Conservation (phyloP, 2,797 vertebrate genomes). For the Eremophila alpestris region DNA sequence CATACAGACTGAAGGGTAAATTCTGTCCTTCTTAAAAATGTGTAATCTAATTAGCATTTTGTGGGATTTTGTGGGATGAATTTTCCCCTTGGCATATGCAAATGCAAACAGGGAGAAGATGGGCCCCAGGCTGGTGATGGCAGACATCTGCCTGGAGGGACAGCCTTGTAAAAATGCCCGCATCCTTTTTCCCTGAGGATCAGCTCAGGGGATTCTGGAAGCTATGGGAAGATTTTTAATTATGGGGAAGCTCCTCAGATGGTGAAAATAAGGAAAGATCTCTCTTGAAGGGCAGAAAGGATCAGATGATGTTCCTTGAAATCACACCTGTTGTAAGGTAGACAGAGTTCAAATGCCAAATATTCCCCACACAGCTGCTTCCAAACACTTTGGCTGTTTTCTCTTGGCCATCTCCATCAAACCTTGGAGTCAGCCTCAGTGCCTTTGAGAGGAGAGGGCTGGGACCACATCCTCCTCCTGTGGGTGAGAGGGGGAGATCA, state of each 20-base stretch:
- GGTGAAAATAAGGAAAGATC: not conserved
- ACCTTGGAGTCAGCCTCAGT: not conserved
- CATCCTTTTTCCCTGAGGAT: not conserved
- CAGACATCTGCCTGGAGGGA: not conserved
- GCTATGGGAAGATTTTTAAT: not conserved
- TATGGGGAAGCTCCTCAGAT: not conserved
- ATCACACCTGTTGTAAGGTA: not conserved
- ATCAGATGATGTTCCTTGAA: not conserved
- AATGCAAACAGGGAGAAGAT: not conserved
- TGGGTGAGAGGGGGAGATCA: not conserved
- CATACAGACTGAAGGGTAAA: not conserved
- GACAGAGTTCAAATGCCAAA: not conserved
- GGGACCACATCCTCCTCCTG: not conserved
- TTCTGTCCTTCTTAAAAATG: not conserved
- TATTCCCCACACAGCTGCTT: not conserved
- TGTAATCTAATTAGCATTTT: conserved; percentile 18
- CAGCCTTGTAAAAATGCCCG: not conserved
- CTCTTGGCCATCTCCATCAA: not conserved
- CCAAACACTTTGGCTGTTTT: not conserved
- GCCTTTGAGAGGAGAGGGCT: not conserved
- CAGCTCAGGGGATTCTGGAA: not conserved
- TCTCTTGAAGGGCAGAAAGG: not conserved
- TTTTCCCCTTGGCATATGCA: not conserved
- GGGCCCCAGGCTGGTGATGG: not conserved
- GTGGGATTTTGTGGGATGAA: conserved; percentile 3